Percentiles rank a stretch among this genome's conserved stretches.
Conservation (phyloP, 2,888 invertebrate genomes). For the Euplagia quadripunctaria region DNA sequence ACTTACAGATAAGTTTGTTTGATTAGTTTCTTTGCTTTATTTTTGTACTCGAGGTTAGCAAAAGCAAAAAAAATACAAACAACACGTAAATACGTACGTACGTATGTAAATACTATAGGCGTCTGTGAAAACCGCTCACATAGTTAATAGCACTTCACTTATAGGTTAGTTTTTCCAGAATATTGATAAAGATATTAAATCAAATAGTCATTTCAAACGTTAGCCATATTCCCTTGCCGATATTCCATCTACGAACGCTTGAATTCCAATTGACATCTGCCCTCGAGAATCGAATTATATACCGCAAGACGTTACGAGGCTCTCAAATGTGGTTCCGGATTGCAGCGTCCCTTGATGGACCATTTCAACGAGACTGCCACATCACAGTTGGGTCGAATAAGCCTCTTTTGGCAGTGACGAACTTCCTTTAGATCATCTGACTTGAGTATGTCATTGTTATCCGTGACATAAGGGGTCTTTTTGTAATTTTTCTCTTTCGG, state of each 20-base stretch:
- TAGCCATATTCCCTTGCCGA: neutral
- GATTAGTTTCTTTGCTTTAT: no score
- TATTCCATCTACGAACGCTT: neutral
- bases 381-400: neutral
- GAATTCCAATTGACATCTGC: constrained; percentile 14
- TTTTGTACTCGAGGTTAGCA: no score
- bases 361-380: constrained; percentile 36
- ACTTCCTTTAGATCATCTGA: neutral
- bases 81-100: no score
- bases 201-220: neutral
- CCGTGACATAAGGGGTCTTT: neutral
- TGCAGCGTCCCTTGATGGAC: constrained; percentile 11
- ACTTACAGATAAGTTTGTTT: no score
- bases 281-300: constrained; percentile 35
- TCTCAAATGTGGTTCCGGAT: constrained; percentile 23
- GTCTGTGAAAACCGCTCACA: no score
- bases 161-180: neutral
- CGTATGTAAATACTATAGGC: no score
- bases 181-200: neutral
- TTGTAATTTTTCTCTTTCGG: neutral
- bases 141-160: neutral
- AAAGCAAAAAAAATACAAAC: no score
- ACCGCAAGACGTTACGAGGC: constrained; percentile 36
- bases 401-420: constrained; percentile 8
- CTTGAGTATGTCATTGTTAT: constrained; percentile 9